Percentiles rank a stretch among this genome's conserved stretches.
Conservation (phyloP, 2,113 vertebrate species). For the Quiscalus mexicanus region DNA sequence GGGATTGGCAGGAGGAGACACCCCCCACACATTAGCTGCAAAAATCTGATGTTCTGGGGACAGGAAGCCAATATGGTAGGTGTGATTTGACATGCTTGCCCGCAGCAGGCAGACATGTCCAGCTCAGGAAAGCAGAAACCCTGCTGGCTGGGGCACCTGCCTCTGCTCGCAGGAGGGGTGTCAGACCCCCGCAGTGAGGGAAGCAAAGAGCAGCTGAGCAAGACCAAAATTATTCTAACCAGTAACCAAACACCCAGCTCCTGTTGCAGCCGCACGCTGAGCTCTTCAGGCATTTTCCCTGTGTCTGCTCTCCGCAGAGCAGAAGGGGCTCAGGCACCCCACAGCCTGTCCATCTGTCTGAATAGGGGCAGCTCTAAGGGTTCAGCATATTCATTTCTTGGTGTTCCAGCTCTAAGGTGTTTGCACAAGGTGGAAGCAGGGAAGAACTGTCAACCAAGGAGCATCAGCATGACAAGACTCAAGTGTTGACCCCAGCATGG, state of each 20-base stretch:
- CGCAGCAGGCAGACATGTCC: constrained; percentile 27
- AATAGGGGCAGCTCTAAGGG: constrained; percentile 60
- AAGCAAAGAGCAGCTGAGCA: background rate
- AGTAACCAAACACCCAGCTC: background rate
- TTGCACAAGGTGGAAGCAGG: constrained; percentile 69
- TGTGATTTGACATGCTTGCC: constrained; percentile 49
- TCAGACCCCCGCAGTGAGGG: background rate
- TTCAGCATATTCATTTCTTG: constrained; percentile 64
- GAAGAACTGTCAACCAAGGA: constrained; percentile 82
- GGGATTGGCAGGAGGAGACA: constrained; percentile 71
- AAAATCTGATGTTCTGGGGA: constrained; percentile 74
- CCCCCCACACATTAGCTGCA: constrained; percentile 56
- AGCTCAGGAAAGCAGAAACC: constrained; percentile 11
- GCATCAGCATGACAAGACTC: constrained; percentile 85
- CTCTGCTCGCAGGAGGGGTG: background rate
- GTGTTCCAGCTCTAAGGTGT: constrained; percentile 66
- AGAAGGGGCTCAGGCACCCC: constrained; percentile 70
- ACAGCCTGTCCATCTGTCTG: constrained; percentile 58
- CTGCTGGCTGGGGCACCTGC: background rate
- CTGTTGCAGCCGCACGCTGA: background rate
- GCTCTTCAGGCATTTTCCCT: background rate
- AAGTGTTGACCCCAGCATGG: constrained; percentile 79
- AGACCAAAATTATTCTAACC: background rate
- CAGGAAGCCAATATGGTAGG: constrained; percentile 81
- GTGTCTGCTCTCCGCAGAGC: background rate